Evolutionary conservation across 2,888 invertebrate genomes (phyloP).

Genomic region (Catocala sponsa): DNA sequence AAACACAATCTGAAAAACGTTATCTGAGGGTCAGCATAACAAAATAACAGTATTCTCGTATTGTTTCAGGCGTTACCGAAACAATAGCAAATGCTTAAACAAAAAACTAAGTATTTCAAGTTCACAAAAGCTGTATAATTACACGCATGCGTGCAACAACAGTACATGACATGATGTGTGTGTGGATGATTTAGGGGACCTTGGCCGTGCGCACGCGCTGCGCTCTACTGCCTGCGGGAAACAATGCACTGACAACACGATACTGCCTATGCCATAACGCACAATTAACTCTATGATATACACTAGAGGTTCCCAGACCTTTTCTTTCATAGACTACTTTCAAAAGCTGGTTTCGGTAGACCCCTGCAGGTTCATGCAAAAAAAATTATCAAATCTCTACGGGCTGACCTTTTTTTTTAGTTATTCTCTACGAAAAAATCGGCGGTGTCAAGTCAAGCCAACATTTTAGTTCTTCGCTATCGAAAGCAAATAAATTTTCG

Average conservation of each 20-base stretch:
- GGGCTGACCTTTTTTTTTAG: too few species aligned
- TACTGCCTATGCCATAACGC: slow-evolving; percentile 19
- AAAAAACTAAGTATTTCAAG: slow-evolving; percentile 13
- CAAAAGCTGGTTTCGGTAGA: too few species aligned
- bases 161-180: slow-evolving; percentile 1
- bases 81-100: slow-evolving; percentile 14
- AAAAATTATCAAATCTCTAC: too few species aligned
- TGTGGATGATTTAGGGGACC: slow-evolving; percentile 36
- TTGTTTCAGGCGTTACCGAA: slow-evolving; percentile 1
- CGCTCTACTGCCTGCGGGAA: slow-evolving; percentile 52
- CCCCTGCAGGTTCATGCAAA: too few species aligned
- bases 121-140: slow-evolving; percentile 13
- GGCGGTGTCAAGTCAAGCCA: too few species aligned
- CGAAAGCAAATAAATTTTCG: too few species aligned
- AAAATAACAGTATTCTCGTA: slow-evolving; percentile 1
- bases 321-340: too few species aligned
- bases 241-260: slow-evolving; percentile 14
- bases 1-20: background rate
- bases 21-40: background rate
- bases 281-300: slow-evolving; percentile 21
- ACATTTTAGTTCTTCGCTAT: too few species aligned
- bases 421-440: too few species aligned
- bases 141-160: slow-evolving; percentile 11
- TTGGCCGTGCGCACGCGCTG: slow-evolving; percentile 57
- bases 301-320: too few species aligned